Evolutionary conservation across 1,140 invertebrate species (phyloP).

Genomic region (Orussus abietinus): DNA sequence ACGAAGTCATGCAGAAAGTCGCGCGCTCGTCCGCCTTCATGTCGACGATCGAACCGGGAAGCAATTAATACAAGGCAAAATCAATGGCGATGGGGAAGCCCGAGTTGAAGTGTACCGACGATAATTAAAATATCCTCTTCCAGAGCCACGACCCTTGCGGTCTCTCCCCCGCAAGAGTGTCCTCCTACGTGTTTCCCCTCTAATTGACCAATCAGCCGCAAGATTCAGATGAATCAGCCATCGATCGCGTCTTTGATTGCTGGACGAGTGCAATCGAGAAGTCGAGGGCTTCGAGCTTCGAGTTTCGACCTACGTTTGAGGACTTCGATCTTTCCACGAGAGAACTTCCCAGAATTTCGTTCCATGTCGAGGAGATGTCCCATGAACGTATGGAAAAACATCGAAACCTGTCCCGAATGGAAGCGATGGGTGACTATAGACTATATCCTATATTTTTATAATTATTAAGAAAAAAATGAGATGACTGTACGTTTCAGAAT

Average conservation of each 20-base stretch:
- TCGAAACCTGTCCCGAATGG: too few relatives aligned
- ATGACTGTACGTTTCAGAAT: too few relatives aligned
- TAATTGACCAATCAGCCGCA: conserved; percentile 53
- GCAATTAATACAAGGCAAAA: conserved; percentile 45
- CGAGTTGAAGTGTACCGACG: conserved; percentile 34
- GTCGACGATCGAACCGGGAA: conserved; percentile 32
- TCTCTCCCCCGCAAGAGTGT: conserved; percentile 31
- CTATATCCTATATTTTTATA: too few relatives aligned
- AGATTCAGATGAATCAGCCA: conserved; percentile 48
- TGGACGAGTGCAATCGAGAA: conserved; percentile 17
- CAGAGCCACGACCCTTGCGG: conserved; percentile 26
- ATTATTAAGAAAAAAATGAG: too few relatives aligned
- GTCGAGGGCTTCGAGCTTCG: conserved; percentile 2
- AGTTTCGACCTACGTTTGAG: conserved; percentile 20
- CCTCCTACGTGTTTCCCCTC: conserved; percentile 49
- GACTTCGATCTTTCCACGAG: too few relatives aligned
- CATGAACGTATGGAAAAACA: too few relatives aligned
- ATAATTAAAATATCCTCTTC: conserved; percentile 54
- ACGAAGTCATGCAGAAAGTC: neutral
- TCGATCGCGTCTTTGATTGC: conserved; percentile 46
- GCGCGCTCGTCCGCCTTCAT: conserved; percentile 7
- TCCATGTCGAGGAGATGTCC: too few relatives aligned
- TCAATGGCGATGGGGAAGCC: conserved; percentile 37
- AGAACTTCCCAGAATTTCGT: too few relatives aligned
- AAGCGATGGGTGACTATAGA: too few relatives aligned